These are phyloP conservation scores for Drosophila monieri DNA, from an alignment of 2,888 invertebrate genomes.

Conservation along the genomic window DNA sequence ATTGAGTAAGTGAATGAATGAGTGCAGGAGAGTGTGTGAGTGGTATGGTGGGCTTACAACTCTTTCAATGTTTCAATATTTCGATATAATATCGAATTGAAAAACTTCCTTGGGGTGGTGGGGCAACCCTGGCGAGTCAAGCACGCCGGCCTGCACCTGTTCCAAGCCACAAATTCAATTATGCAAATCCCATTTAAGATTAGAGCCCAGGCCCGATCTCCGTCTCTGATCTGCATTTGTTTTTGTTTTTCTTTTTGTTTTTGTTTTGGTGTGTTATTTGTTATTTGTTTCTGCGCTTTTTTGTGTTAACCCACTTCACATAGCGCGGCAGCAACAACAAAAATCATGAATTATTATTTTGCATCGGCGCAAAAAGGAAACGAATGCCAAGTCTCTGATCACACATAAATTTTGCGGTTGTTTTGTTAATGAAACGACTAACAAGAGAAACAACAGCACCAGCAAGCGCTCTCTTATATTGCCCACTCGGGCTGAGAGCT, in stretches of 20 bases:
- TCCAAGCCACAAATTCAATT: constrained; percentile 49
- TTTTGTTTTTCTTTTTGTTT: constrained; percentile 57
- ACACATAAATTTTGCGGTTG: constrained; percentile 69
- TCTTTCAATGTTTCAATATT: no score
- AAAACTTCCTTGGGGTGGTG: constrained; percentile 11
- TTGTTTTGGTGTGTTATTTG: constrained; percentile 52
- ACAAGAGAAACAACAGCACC: constrained; percentile 32
- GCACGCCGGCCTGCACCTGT: constrained; percentile 58
- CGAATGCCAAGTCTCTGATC: constrained; percentile 60
- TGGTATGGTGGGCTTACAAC: no score
- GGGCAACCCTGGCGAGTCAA: constrained; percentile 36
- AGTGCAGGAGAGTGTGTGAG: not conserved
- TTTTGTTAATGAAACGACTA: constrained; percentile 75
- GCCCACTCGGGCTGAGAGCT: constrained; percentile 35
- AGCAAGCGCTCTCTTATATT: constrained; percentile 26
- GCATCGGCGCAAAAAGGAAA: constrained; percentile 56
- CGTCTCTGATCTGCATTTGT: constrained; percentile 47
- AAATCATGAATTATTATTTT: constrained; percentile 56
- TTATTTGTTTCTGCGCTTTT: constrained; percentile 8
- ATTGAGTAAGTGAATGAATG: constrained; percentile 20
- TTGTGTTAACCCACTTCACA: constrained; percentile 74
- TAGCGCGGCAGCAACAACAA: constrained; percentile 38
- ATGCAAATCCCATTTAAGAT: constrained; percentile 71
- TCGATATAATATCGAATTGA: not conserved
- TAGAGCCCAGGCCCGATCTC: constrained; percentile 54